These are phyloP conservation scores for Caenorhabditis sp. DNA, from an alignment of 2,888 invertebrate genomes.

Conservation along the genomic window DNA sequence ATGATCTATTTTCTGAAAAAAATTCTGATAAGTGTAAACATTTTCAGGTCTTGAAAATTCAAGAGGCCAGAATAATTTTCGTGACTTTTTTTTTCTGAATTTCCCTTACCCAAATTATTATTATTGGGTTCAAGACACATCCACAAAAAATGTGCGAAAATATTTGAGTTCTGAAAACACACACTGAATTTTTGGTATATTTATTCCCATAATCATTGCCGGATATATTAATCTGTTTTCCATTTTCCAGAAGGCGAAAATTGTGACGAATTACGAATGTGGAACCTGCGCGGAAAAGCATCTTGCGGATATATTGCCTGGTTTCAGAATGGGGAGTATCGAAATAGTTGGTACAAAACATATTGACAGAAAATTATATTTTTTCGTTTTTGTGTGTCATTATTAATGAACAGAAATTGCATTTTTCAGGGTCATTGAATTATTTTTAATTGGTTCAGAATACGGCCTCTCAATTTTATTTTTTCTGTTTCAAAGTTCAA, in stretches of 20 bases:
- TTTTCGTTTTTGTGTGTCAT: neutral
- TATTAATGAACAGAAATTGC: neutral
- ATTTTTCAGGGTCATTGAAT: neutral
- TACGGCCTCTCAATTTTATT: neutral
- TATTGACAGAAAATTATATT: too few relatives aligned
- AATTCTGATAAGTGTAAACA: too few relatives aligned
- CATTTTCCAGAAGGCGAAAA: slow-evolving; percentile 46
- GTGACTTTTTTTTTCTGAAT: too few relatives aligned
- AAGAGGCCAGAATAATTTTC: too few relatives aligned
- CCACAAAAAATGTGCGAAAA: too few relatives aligned
- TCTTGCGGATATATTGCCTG: slow-evolving; percentile 53
- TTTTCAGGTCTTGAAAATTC: too few relatives aligned
- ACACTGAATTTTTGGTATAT: too few relatives aligned
- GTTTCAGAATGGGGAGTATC: slow-evolving; percentile 42
- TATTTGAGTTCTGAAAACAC: too few relatives aligned
- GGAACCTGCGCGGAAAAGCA: slow-evolving; percentile 48
- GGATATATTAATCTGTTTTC: neutral
- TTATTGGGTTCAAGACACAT: too few relatives aligned
- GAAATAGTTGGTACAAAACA: slow-evolving; percentile 54
- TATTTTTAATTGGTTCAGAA: neutral
- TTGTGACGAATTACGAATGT: slow-evolving; percentile 49
- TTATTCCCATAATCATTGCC: neutral
- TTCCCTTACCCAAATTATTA: too few relatives aligned
- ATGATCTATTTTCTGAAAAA: too few relatives aligned
- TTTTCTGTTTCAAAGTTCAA: neutral